Conservation (phyloP, 2,797 vertebrate genomes). For the Enteromius thamalakanensis region DNA sequence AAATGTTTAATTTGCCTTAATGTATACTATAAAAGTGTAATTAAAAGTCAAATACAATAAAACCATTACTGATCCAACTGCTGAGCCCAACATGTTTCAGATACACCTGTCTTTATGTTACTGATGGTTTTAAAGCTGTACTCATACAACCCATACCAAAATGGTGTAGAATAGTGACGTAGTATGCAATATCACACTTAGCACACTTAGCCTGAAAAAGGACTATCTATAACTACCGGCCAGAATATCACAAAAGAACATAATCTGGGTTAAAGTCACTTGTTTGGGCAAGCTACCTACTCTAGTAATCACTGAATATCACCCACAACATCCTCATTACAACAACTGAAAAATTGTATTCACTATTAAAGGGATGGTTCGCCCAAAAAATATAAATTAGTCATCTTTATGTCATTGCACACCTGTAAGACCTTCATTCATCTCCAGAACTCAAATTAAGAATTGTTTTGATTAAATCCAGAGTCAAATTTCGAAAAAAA, state of each 20-base stretch:
- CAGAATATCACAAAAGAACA: neutral
- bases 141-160: neutral
- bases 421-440: neutral
- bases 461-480: neutral
- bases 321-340: neutral
- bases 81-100: neutral
- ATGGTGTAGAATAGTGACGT: neutral
- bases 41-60: neutral
- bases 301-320: neutral
- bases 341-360: too few relatives aligned
- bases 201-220: neutral
- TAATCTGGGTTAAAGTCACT: neutral
- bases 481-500: neutral
- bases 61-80: neutral
- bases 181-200: neutral
- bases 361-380: too few relatives aligned
- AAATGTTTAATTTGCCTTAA: neutral
- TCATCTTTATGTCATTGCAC: too few relatives aligned
- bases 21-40: neutral
- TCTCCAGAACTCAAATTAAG: neutral
- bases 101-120: neutral
- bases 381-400: too few relatives aligned
- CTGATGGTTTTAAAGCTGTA: neutral
- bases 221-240: neutral
- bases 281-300: neutral